A percentile compares a stretch with the other conserved stretches of the same genome.
Conservation (phyloP, 2,888 invertebrate species). For the Lithophane semibrunnea region DNA sequence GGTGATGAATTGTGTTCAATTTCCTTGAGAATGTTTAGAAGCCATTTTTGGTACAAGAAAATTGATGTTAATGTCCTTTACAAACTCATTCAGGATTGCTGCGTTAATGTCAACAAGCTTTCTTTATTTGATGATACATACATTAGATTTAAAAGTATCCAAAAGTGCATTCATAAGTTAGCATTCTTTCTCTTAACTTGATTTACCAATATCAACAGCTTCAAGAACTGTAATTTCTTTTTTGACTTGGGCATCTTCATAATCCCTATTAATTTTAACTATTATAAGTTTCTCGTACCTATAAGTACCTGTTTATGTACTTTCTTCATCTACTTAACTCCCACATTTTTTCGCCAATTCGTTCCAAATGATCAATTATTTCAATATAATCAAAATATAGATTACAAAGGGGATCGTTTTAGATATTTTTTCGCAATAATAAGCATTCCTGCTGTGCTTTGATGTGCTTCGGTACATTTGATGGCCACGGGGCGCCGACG, state of each 20-base stretch:
- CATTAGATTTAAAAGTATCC: background rate
- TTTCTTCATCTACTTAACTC: background rate
- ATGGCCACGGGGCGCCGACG: constrained; percentile 81
- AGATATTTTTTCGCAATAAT: constrained; percentile 77
- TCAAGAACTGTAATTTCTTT: background rate
- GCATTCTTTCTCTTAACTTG: background rate
- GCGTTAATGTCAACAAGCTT: constrained; percentile 22
- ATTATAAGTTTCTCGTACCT: background rate
- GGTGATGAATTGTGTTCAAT: constrained; percentile 42
- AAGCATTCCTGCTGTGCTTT: constrained; percentile 81
- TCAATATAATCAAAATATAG: constrained; percentile 67
- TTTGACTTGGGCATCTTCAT: too few relatives aligned
- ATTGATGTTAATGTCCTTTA: constrained; percentile 25
- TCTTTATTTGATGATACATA: background rate
- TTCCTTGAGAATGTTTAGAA: constrained; percentile 8
- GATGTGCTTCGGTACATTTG: constrained; percentile 78
- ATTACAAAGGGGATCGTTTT: constrained; percentile 77
- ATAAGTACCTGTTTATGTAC: too few relatives aligned
- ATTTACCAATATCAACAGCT: background rate
- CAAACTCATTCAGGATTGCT: constrained; percentile 21
- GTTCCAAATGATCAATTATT: constrained; percentile 60
- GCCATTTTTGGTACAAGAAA: constrained; percentile 22
- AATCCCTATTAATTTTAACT: background rate
- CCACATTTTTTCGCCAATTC: constrained; percentile 35
- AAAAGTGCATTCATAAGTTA: constrained; percentile 10